Evolutionary conservation across 2,113 vertebrate genomes (phyloP).

Genomic region (Cheirogaleus medius): DNA sequence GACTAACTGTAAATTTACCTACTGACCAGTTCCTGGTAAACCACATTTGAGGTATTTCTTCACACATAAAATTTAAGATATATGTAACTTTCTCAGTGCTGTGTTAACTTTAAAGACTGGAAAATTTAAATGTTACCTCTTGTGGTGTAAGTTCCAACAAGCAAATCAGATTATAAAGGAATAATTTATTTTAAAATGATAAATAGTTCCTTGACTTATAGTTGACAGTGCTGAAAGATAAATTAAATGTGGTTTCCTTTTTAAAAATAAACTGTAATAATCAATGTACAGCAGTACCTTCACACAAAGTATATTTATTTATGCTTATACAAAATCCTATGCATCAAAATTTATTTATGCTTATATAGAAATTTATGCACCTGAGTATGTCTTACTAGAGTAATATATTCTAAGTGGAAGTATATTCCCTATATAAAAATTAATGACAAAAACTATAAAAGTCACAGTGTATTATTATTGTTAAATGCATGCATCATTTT

Average conservation of each 20-base stretch:
- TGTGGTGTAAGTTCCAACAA: background rate
- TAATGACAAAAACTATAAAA: constrained; percentile 38
- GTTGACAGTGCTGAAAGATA: constrained; percentile 25
- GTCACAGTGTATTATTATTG: background rate
- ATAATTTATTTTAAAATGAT: constrained; percentile 43
- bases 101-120: constrained; percentile 36
- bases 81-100: background rate
- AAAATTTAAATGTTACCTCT: constrained; percentile 37
- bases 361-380: constrained; percentile 6
- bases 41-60: background rate
- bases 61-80: background rate
- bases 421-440: constrained; percentile 55
- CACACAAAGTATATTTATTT: constrained; percentile 9
- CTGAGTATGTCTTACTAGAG: background rate
- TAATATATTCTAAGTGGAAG: constrained; percentile 31
- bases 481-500: constrained; percentile 20
- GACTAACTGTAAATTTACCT: constrained; percentile 46
- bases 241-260: constrained; percentile 47
- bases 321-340: constrained; percentile 11
- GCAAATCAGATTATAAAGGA: background rate
- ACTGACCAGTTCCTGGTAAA: constrained; percentile 2
- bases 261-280: constrained; percentile 24
- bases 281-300: background rate
- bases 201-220: constrained; percentile 20
- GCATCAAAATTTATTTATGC: background rate